phyloP scores from a whole-genome alignment of 2,888 invertebrate species.

The Xanthorhoe designata region DNA sequence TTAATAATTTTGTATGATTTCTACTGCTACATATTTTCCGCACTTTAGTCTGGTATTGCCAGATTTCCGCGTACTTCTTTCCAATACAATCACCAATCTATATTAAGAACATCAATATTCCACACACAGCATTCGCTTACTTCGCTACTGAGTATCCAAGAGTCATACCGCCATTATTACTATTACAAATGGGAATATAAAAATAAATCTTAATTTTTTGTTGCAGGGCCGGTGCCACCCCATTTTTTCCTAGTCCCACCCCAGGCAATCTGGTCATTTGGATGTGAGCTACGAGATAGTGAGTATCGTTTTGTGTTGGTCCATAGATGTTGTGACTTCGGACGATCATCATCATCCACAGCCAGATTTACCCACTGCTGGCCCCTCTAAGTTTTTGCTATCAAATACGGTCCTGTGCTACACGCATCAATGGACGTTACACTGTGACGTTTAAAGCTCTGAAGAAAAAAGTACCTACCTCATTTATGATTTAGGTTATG shows the following conservation, averaged over 20 bases:
- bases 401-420: too few species aligned
- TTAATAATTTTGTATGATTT: neutral
- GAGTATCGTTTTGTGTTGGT: constrained; percentile 30
- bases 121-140: constrained; percentile 40
- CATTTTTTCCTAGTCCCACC: constrained; percentile 67
- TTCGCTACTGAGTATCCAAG: constrained; percentile 42
- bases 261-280: constrained; percentile 47
- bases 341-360: neutral
- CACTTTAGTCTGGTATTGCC: neutral
- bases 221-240: constrained; percentile 76
- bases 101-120: constrained; percentile 38
- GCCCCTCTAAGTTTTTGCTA: too few species aligned
- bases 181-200: constrained; percentile 63
- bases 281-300: constrained; percentile 35
- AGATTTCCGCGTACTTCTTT: constrained; percentile 17
- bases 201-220: constrained; percentile 80
- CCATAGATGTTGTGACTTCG: constrained; percentile 11
- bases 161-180: constrained; percentile 62
- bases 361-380: too few species aligned
- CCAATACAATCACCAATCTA: constrained; percentile 14
- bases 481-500: too few species aligned
- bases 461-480: too few species aligned
- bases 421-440: too few species aligned
- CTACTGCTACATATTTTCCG: neutral
- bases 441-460: too few species aligned